phyloP scores from a whole-genome alignment of 1,140 invertebrate species.

The Pseudomyrmex gracilis region DNA sequence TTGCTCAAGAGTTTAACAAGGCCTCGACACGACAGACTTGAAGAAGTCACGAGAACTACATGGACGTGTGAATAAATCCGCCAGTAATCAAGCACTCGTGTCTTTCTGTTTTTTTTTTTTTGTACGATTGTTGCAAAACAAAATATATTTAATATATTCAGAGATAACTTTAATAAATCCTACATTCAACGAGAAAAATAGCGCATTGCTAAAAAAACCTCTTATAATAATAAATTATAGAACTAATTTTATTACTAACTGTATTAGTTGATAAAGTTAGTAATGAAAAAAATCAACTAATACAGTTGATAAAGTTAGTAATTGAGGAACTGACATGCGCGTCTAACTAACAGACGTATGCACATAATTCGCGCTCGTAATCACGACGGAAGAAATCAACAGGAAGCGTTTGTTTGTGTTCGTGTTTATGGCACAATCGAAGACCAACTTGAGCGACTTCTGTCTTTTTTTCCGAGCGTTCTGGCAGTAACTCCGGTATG shows the following conservation, averaged over 20 bases:
- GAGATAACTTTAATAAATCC: constrained; percentile 7
- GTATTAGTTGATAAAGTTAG: background rate
- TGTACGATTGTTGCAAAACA: constrained; percentile 31
- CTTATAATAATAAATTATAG: background rate
- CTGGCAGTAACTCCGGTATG: constrained; percentile 69
- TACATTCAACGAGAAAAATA: too few species aligned
- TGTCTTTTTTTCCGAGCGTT: constrained; percentile 53
- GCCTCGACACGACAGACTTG: background rate
- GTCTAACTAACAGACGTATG: background rate
- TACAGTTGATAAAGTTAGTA: background rate
- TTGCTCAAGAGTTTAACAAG: constrained; percentile 21
- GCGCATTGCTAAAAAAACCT: too few species aligned
- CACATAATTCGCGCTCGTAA: background rate
- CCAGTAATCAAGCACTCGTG: background rate
- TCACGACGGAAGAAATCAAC: constrained; percentile 18
- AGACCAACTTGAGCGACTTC: constrained; percentile 28
- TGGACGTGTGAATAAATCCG: background rate
- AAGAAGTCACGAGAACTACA: background rate
- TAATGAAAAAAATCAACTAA: background rate
- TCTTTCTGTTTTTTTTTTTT: background rate
- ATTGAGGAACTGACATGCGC: background rate
- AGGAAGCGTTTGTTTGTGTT: constrained; percentile 21
- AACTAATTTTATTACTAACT: too few species aligned
- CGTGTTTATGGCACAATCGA: constrained; percentile 52
- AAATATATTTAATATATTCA: constrained; percentile 5